Conservation (phyloP, 37 sponge, comb jelly and placozoan genomes). For the Aphrocallistes beatrix region DNA sequence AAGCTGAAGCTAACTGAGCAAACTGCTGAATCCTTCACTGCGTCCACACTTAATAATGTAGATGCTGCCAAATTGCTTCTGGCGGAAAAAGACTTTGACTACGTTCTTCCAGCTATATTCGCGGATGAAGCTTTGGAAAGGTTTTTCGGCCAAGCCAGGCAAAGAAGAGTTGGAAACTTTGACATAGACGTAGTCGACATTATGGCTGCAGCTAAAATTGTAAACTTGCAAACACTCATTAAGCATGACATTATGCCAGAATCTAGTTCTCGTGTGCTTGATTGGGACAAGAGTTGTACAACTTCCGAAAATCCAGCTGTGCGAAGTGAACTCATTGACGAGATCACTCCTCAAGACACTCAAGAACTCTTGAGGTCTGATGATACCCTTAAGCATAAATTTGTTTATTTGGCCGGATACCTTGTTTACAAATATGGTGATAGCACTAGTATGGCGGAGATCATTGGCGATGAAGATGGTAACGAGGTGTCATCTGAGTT, state of each 20-base stretch:
- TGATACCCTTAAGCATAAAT: not conserved
- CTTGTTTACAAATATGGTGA: not conserved
- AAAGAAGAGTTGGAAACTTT: slow-evolving; percentile 16
- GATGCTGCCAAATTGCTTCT: slow-evolving; percentile 19
- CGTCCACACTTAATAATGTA: slow-evolving; percentile 7
- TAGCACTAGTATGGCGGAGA: slow-evolving; percentile 8
- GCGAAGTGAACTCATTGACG: not conserved
- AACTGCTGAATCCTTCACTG: slow-evolving; percentile 19
- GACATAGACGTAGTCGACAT: not conserved
- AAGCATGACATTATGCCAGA: not conserved
- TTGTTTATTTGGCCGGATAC: not conserved
- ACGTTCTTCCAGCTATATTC: slow-evolving; percentile 19
- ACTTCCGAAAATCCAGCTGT: not conserved
- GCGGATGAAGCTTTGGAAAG: slow-evolving; percentile 14
- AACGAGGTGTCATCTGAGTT: no score
- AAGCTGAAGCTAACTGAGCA: slow-evolving; percentile 5
- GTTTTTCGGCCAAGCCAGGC: slow-evolving; percentile 1
- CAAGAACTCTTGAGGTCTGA: not conserved
- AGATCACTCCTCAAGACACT: not conserved
- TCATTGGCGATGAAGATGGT: slow-evolving; percentile 20
- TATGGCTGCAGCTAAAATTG: not conserved
- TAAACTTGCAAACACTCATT: not conserved
- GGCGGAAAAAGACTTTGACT: slow-evolving; percentile 17
- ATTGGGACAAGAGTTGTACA: not conserved
- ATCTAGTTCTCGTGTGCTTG: not conserved